Evolutionary conservation across 2,888 invertebrate genomes (phyloP).

Genomic region (Boloria selene): DNA sequence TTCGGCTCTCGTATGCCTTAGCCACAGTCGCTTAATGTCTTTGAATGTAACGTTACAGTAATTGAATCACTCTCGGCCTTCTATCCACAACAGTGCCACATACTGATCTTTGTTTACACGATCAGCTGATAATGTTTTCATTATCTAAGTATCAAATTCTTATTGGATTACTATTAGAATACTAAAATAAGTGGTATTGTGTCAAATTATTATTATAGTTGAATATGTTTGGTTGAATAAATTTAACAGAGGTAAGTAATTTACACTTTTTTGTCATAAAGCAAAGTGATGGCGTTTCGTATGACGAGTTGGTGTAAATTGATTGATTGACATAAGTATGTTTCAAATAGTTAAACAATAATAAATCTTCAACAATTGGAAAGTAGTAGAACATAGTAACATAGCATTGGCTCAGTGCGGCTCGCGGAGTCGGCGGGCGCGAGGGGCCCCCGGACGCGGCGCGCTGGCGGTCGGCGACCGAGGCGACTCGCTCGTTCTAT

Average conservation of each 20-base stretch:
- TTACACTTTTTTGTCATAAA: too few species aligned
- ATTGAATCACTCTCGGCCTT: background rate
- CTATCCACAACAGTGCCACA: constrained; percentile 13
- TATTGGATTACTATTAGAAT: constrained; percentile 49
- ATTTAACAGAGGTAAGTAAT: too few species aligned
- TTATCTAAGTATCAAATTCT: constrained; percentile 54
- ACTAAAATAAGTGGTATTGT: background rate
- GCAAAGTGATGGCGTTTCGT: too few species aligned
- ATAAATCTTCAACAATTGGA: constrained; percentile 33
- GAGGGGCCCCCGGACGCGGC: constrained; percentile 47
- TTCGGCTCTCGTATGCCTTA: constrained; percentile 62
- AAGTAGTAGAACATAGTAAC: constrained; percentile 36
- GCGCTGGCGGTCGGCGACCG: constrained; percentile 69
- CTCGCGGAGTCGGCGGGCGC: constrained; percentile 41
- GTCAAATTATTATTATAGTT: background rate
- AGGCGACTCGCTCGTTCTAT: constrained; percentile 73
- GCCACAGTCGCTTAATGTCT: constrained; percentile 50
- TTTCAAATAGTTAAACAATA: background rate
- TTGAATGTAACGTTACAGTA: constrained; percentile 20
- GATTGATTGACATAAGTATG: background rate
- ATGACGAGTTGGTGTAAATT: background rate
- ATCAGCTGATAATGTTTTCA: constrained; percentile 72
- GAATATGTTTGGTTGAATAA: too few species aligned
- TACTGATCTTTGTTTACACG: constrained; percentile 69
- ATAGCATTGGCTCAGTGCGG: constrained; percentile 40